Base-by-base conservation (phyloP, 2,888 invertebrate genomes). In the Heliconius charithonia region DNA sequence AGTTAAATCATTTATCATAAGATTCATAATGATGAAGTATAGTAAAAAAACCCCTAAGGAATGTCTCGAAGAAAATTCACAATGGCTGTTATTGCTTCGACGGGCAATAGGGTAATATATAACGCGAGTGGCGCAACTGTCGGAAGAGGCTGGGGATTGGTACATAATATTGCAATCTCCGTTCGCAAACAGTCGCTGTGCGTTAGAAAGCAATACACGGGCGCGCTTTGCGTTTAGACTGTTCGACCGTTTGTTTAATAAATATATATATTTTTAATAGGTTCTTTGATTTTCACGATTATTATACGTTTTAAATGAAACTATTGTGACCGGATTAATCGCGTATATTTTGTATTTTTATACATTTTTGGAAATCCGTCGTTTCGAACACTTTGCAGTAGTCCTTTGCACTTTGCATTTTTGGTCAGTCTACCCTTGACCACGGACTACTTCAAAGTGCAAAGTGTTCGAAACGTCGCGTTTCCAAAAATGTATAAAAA, bases 161-260 rank as follows among this genome's bases (percentile, higher is more conserved):
- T 91, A 91, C 92, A 92, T 91, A 91, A 92, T 92, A 92, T 92
- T 92, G 93, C 93, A 93, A 93, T 93, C 91, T 93, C 92, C 89
- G 88, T 89, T 84, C 81, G 89, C 90, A 93, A 93, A 93, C 91
- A 92, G 84, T 86, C 84, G 83, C 86, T 89, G 86, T 91, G 90
- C 89, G 89, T 90, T 90, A 86, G 89, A 89, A 90, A 89, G 85
- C 85, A 89, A 92, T 91, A 92, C 90, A 80, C 73, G 79, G 66
- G 76, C 77, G 67, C 74, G 75, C 78, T 63, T 66, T 56, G 16
- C 41, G 63, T 79, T 79, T 77, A 32, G 45, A 65, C 41, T n/a
- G 51, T 72, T 45, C 80, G 81, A 80, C 59, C 62, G 27, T 73
- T 69, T 6, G 32, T 16, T 37, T 19, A 66, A 66, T 32, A n/a